Percentiles rank a stretch among this genome's conserved stretches.
Conservation (phyloP, 2,113 vertebrate species). For the Halcyon malimbica region DNA sequence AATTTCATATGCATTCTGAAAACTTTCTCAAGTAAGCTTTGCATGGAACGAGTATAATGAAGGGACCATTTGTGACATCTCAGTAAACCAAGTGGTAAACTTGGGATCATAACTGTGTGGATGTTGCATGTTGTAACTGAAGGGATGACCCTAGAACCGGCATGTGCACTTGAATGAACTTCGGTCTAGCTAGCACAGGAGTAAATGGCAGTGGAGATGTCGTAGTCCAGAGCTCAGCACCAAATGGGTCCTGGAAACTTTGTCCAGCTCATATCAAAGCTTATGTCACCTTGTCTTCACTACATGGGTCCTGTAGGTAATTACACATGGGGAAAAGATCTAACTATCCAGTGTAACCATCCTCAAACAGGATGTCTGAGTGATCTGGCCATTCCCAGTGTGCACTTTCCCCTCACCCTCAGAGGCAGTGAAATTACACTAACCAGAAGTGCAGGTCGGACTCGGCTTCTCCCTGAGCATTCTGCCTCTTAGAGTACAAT, state of each 20-base stretch:
- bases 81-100: background rate
- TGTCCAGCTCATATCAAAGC: background rate
- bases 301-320: background rate
- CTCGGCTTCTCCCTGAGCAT: background rate
- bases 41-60: background rate
- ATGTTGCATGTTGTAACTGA: background rate
- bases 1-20: background rate
- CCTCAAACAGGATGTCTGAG: background rate
- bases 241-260: background rate
- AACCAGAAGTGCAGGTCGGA: background rate
- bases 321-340: background rate
- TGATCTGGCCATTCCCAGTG: background rate
- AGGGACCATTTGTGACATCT: background rate
- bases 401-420: background rate
- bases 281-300: background rate
- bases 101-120: background rate
- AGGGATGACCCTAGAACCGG: background rate
- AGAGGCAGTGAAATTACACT: background rate
- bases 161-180: background rate
- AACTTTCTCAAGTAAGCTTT: background rate
- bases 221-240: background rate
- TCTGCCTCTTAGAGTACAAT: background rate
- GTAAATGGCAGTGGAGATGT: background rate
- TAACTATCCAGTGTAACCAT: background rate
- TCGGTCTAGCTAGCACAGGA: background rate